Conservation (phyloP, 2,888 invertebrate genomes). For the Colostygia pectinataria region DNA sequence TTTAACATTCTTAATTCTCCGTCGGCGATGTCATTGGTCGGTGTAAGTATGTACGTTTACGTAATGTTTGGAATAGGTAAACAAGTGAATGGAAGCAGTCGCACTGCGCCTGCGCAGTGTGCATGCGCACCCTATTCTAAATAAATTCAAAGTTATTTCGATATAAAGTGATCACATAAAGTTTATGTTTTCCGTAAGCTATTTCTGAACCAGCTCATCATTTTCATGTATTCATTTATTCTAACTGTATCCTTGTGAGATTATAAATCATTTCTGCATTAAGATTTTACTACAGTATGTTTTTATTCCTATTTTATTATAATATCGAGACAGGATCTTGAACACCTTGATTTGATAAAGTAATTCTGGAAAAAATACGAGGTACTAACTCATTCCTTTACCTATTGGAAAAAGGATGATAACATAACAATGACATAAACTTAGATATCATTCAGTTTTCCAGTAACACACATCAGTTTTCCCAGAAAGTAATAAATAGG, state of each 20-base stretch:
- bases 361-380: no score
- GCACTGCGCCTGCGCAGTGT: no score
- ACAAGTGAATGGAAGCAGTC: no score
- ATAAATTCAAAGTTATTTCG: constrained; percentile 20
- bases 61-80: no score
- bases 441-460: constrained; percentile 24
- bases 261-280: no score
- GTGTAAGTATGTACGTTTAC: no score
- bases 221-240: constrained; percentile 7
- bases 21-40: no score
- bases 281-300: constrained; percentile 8
- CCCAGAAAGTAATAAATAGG: constrained; percentile 25
- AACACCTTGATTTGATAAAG: no score
- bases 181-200: constrained; percentile 18
- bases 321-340: background rate
- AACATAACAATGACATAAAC: constrained; percentile 10
- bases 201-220: constrained; percentile 17
- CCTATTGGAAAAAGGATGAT: constrained; percentile 46
- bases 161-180: constrained; percentile 14
- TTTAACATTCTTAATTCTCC: no score
- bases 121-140: no score
- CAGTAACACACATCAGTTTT: constrained; percentile 32
- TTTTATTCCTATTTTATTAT: background rate
- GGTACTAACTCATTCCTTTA: background rate
- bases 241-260: constrained; percentile 13